Evolutionary conservation across 2,113 vertebrate species (phyloP).

Genomic region (Asarcornis scutulata): DNA sequence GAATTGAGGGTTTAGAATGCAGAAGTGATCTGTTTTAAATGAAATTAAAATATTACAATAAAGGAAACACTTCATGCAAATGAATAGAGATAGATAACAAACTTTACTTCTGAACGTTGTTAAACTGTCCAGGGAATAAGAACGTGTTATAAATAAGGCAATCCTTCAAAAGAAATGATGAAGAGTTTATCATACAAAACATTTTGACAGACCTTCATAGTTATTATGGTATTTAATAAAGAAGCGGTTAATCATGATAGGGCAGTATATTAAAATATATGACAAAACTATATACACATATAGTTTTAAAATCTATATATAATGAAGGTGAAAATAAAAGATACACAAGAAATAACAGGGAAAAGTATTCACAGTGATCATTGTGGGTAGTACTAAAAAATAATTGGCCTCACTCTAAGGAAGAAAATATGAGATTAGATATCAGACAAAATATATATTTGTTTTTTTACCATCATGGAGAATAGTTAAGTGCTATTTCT

Average conservation of each 20-base stretch:
- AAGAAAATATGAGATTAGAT: neutral
- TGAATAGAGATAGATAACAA: neutral
- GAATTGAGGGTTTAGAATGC: neutral
- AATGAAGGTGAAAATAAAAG: neutral
- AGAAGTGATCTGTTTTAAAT: neutral
- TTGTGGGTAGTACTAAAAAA: neutral
- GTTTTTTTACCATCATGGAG: neutral
- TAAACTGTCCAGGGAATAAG: neutral
- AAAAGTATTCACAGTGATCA: neutral
- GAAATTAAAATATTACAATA: neutral
- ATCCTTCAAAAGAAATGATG: neutral
- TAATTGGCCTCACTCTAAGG: neutral
- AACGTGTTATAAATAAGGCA: neutral
- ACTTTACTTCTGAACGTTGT: neutral
- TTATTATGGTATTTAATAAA: neutral
- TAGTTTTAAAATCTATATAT: neutral
- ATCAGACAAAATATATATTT: neutral
- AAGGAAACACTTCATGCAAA: neutral
- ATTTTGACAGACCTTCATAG: neutral
- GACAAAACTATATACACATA: neutral
- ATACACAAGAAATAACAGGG: neutral
- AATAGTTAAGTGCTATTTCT: neutral
- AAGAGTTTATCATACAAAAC: neutral
- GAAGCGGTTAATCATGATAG: neutral
- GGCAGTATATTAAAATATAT: neutral